Conservation (phyloP, 2,797 vertebrate species). For the Tamandua tetradactyla region DNA sequence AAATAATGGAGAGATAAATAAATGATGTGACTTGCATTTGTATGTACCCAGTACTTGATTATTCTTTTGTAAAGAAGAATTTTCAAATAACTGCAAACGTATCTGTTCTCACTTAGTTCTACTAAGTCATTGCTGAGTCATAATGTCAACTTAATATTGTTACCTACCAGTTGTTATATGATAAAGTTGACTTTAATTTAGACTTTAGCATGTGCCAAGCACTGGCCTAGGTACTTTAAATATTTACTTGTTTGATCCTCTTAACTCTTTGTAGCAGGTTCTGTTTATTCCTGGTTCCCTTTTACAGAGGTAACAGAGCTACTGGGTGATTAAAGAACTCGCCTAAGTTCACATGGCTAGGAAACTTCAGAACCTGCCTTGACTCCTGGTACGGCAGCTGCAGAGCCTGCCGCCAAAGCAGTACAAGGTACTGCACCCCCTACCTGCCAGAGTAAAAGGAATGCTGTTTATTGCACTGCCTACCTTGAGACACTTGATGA, state of each 20-base stretch:
- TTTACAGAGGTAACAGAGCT: neutral
- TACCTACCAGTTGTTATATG: neutral
- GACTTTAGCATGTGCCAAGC: neutral
- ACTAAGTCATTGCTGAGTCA: neutral
- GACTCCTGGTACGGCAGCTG: neutral
- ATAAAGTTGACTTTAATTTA: neutral
- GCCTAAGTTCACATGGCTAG: neutral
- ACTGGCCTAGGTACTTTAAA: neutral
- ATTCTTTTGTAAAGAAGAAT: conserved; percentile 5
- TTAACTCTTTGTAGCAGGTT: neutral
- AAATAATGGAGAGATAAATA: neutral
- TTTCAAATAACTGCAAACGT: neutral
- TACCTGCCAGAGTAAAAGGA: neutral
- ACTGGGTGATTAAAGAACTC: neutral
- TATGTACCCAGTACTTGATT: neutral
- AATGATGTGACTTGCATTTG: neutral
- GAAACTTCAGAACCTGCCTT: neutral
- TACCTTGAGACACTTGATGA: neutral
- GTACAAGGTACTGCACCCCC: too few relatives aligned
- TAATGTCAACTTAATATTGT: conserved; percentile 40
- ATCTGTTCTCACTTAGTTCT: neutral
- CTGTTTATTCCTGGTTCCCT: neutral
- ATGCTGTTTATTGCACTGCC: neutral
- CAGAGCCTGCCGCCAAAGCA: too few relatives aligned
- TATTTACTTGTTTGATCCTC: neutral